phyloP scores from a whole-genome alignment of 64 coral and sea anemone species.

The Pocillopora verrucosa region DNA sequence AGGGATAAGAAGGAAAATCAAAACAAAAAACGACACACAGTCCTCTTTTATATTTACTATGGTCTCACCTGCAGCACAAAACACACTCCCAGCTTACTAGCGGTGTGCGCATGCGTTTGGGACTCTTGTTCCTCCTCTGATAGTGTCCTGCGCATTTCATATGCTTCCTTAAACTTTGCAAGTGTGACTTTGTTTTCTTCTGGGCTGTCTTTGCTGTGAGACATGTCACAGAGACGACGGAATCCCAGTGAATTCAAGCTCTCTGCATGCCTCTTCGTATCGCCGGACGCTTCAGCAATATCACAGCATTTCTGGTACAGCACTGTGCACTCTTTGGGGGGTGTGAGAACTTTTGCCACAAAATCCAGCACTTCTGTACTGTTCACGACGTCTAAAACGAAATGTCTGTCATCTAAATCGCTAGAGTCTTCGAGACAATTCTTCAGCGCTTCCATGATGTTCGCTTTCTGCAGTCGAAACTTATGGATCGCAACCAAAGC shows the following conservation, averaged over 20 bases:
- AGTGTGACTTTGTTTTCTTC: neutral
- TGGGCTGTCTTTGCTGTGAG: neutral
- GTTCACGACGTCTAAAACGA: neutral
- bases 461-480: neutral
- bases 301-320: slow-evolving; percentile 3
- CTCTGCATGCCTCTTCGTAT: slow-evolving; percentile 7
- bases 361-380: slow-evolving; percentile 14
- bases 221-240: neutral
- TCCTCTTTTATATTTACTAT: neutral
- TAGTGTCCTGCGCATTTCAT: neutral
- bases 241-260: neutral
- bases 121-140: neutral
- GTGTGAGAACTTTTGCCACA: slow-evolving; percentile 16
- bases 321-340: neutral
- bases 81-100: slow-evolving; percentile 8
- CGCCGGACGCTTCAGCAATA: neutral
- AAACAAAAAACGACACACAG: neutral
- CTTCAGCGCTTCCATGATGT: neutral
- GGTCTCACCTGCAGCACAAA: neutral
- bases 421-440: neutral
- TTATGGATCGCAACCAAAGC: neutral
- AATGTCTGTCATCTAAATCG: neutral
- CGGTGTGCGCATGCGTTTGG: slow-evolving; percentile 29
- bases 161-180: neutral
- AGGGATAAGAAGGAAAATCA: no score